A percentile compares a stretch with the other conserved stretches of the same genome.
phyloP scores from a whole-genome alignment of 2,888 invertebrate species.

The Tenthredo scrophulariae region DNA sequence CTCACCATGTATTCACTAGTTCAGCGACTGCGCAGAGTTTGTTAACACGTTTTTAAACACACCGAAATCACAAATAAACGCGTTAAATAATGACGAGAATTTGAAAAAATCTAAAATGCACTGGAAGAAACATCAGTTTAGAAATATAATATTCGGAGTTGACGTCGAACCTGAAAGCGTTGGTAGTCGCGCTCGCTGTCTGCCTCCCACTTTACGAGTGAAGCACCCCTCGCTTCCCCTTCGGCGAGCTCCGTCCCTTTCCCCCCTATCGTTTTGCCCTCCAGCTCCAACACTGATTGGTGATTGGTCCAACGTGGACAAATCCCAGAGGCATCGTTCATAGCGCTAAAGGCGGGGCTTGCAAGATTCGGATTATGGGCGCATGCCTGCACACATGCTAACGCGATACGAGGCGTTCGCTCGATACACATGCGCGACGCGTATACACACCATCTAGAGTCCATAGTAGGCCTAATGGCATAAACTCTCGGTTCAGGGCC shows the following conservation, averaged over 20 bases:
- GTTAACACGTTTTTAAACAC: conserved; percentile 39
- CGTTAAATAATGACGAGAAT: conserved; percentile 26
- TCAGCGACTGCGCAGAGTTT: conserved; percentile 48
- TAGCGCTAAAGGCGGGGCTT: conserved; percentile 69
- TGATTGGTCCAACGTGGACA: conserved; percentile 73
- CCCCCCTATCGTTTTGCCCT: conserved; percentile 45
- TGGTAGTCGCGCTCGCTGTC: conserved; percentile 69
- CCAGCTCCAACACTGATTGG: conserved; percentile 36
- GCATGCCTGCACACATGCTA: conserved; percentile 68
- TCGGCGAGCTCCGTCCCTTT: conserved; percentile 53
- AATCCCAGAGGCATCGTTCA: conserved; percentile 75
- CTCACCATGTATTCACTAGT: conserved; percentile 51
- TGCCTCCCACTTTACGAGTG: conserved; percentile 64
- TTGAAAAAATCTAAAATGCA: conserved; percentile 29
- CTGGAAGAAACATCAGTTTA: conserved; percentile 47
- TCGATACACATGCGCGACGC: conserved; percentile 59
- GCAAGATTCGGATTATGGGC: conserved; percentile 64
- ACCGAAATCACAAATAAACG: background rate
- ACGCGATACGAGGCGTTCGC: conserved; percentile 62
- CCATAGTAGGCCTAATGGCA: conserved; percentile 54
- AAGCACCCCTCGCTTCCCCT: conserved; percentile 57
- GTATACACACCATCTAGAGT: conserved; percentile 57
- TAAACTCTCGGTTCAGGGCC: conserved; percentile 34
- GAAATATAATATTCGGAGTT: conserved; percentile 56
- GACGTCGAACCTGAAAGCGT: conserved; percentile 68